Percentiles rank a stretch among this genome's conserved stretches.
Conservation (phyloP, 2,113 vertebrate species). For the Crotalus helleri region DNA sequence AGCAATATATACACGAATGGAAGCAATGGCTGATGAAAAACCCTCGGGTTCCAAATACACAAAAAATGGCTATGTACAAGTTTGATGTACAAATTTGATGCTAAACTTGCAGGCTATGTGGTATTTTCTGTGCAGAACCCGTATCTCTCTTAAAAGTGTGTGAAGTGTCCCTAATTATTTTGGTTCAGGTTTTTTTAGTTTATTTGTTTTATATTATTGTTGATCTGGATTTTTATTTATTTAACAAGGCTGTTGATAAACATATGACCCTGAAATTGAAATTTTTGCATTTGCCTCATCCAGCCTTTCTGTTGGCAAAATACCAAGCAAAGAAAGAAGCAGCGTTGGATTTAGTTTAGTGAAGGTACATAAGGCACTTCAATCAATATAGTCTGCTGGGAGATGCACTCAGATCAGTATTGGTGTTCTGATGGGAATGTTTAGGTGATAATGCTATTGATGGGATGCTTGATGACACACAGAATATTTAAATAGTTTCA, state of each 20-base stretch:
- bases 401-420: not conserved
- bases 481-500: not conserved
- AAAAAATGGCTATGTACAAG: not conserved
- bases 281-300: not conserved
- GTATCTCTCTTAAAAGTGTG: not conserved
- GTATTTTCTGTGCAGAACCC: not conserved
- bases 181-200: constrained; percentile 49
- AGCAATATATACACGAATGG: not conserved
- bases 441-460: not conserved
- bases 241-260: constrained; percentile 35
- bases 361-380: not conserved
- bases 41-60: not conserved
- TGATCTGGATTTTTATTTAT: constrained; percentile 61
- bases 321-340: not conserved
- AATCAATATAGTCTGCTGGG: not conserved
- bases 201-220: constrained; percentile 35
- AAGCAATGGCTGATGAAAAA: not conserved
- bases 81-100: not conserved
- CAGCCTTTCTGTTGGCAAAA: not conserved
- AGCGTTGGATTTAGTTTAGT: not conserved
- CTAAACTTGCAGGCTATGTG: not conserved
- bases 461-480: not conserved
- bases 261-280: constrained; percentile 38
- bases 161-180: constrained; percentile 33
- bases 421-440: not conserved